phyloP scores from a whole-genome alignment of 1,140 invertebrate species.

The Holotrichia oblita region DNA sequence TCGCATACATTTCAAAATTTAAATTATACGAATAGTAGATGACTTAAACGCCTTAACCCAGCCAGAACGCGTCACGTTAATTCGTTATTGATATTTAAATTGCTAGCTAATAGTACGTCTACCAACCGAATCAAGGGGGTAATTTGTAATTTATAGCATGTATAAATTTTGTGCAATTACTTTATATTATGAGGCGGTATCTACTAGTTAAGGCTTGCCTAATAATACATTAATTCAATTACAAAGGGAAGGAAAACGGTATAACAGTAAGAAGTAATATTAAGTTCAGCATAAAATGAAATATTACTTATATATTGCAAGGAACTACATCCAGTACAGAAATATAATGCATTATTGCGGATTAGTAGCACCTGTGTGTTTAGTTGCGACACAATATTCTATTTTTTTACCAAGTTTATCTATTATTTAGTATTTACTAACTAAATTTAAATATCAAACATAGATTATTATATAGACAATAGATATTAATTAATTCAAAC shows the following conservation, averaged over 20 bases:
- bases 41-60: background rate
- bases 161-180: background rate
- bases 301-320: background rate
- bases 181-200: background rate
- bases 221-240: background rate
- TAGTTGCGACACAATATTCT: too few species aligned
- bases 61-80: constrained; percentile 1
- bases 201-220: background rate
- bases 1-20: background rate
- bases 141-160: constrained; percentile 14
- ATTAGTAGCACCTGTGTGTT: too few species aligned
- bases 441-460: too few species aligned
- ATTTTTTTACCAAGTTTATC: too few species aligned
- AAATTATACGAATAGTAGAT: background rate
- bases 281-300: background rate
- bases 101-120: background rate
- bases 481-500: too few species aligned
- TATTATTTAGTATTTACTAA: too few species aligned
- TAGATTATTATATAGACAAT: too few species aligned
- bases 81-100: constrained; percentile 9
- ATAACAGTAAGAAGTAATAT: background rate
- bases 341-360: too few species aligned
- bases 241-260: background rate
- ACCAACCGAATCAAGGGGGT: constrained; percentile 4
- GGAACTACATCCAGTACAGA: background rate